Conservation (phyloP, 1,140 invertebrate genomes). For the Drosophila mojavensis region DNA sequence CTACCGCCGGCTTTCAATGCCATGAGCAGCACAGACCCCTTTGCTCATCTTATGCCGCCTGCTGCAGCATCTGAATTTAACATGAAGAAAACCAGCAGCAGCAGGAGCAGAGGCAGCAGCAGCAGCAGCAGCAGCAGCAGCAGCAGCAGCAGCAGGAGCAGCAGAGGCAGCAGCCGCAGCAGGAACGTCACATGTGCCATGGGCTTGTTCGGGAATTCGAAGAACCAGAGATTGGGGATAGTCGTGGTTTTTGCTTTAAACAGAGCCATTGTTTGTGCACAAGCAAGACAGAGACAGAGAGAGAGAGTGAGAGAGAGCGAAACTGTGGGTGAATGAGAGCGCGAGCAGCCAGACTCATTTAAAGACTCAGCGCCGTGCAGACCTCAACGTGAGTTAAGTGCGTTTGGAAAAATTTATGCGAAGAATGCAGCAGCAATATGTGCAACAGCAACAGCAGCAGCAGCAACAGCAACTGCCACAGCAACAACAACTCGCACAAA, state of each 20-base stretch:
- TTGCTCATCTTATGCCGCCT: not conserved
- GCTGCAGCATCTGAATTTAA: slow-evolving; percentile 53
- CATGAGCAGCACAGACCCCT: slow-evolving; percentile 1
- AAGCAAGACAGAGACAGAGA: slow-evolving; percentile 8
- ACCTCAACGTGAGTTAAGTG: slow-evolving; percentile 77
- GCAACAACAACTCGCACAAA: slow-evolving; percentile 21
- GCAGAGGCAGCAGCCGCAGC: no score
- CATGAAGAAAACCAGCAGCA: slow-evolving; percentile 47
- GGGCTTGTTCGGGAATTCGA: slow-evolving; percentile 28
- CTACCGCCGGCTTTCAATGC: slow-evolving; percentile 39
- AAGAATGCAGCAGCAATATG: slow-evolving; percentile 79
- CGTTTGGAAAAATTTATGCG: slow-evolving; percentile 79
- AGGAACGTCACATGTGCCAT: slow-evolving; percentile 60
- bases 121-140: not conserved
- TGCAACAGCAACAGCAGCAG: slow-evolving; percentile 55
- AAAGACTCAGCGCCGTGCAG: slow-evolving; percentile 48
- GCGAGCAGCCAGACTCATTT: slow-evolving; percentile 67
- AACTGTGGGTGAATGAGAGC: not conserved
- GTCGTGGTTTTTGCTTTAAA: slow-evolving; percentile 60
- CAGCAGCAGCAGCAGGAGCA: slow-evolving; percentile 1
- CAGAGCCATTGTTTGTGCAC: slow-evolving; percentile 63
- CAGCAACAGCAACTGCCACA: not conserved
- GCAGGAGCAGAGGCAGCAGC: not conserved
- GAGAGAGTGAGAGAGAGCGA: not conserved
- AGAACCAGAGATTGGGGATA: slow-evolving; percentile 24